Evolutionary conservation across 1,140 invertebrate genomes (phyloP).

Genomic region (Tenebrio molitor): DNA sequence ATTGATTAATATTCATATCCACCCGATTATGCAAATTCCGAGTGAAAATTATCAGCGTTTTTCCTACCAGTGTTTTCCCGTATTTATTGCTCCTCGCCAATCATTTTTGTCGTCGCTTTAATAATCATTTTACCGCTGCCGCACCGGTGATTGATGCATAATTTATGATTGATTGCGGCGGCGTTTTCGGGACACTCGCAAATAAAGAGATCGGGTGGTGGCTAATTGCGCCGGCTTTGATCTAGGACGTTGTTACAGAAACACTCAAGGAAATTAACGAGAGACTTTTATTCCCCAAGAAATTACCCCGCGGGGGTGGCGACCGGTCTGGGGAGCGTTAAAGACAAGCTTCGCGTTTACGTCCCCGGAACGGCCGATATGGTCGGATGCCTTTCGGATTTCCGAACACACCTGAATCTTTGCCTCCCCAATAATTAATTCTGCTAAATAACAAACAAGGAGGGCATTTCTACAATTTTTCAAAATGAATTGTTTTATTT

Average conservation of each 20-base stretch:
- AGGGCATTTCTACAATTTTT: no score
- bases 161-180: conserved; percentile 4
- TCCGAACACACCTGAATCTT: no score
- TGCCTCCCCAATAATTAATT: no score
- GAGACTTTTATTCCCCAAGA: neutral
- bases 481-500: no score
- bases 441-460: no score
- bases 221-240: neutral
- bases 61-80: neutral
- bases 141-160: neutral
- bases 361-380: no score
- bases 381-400: no score
- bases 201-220: neutral
- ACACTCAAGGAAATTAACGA: neutral
- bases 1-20: neutral
- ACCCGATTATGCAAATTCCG: neutral
- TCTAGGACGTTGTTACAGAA: neutral
- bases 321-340: no score
- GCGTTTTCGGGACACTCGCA: neutral
- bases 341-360: no score
- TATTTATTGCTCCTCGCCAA: neutral
- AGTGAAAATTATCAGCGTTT: no score
- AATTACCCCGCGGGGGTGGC: no score
- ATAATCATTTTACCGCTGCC: neutral
- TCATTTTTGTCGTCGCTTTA: neutral